Evolutionary conservation across 2,888 invertebrate genomes (phyloP).

Genomic region (Thera obeliscata): DNA sequence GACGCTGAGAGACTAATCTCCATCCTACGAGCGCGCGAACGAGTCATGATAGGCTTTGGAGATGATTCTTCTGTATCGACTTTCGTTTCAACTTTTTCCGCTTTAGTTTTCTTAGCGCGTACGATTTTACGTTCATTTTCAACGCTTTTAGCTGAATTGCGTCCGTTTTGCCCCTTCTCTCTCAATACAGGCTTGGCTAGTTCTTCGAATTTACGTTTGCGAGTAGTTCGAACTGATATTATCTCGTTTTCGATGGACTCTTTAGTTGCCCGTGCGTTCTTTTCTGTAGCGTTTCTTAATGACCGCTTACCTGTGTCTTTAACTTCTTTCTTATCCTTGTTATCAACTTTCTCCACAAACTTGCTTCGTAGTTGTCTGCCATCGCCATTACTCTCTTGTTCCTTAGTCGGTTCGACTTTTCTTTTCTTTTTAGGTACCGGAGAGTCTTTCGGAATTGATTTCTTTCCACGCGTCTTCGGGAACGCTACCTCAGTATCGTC

Average conservation of each 20-base stretch:
- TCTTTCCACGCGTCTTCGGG: conserved; percentile 64
- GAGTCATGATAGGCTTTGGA: conserved; percentile 54
- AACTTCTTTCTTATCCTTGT: conserved; percentile 31
- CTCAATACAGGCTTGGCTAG: conserved; percentile 67
- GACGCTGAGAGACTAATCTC: conserved; percentile 74
- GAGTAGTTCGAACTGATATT: conserved; percentile 61
- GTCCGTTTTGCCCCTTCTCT: conserved; percentile 76
- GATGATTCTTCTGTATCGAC: background rate
- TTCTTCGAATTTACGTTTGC: conserved; percentile 71
- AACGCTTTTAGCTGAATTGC: conserved; percentile 54
- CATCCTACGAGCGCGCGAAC: conserved; percentile 65
- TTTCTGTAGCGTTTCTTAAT: conserved; percentile 75
- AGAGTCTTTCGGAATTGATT: conserved; percentile 50
- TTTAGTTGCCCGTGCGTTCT: conserved; percentile 69
- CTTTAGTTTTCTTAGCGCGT: conserved; percentile 53
- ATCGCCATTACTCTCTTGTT: conserved; percentile 15
- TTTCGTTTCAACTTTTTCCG: conserved; percentile 5
- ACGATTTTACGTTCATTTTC: conserved; percentile 60
- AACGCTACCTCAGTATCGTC: conserved; percentile 71
- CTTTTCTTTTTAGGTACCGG: conserved; percentile 73
- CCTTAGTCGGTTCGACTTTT: conserved; percentile 54
- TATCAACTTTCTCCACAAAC: conserved; percentile 45
- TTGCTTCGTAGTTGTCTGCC: conserved; percentile 57
- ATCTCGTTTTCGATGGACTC: conserved; percentile 77
- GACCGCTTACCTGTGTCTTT: conserved; percentile 44